Conservation (phyloP, 2,888 invertebrate species). For the Drosophila nr. perissopoda region DNA sequence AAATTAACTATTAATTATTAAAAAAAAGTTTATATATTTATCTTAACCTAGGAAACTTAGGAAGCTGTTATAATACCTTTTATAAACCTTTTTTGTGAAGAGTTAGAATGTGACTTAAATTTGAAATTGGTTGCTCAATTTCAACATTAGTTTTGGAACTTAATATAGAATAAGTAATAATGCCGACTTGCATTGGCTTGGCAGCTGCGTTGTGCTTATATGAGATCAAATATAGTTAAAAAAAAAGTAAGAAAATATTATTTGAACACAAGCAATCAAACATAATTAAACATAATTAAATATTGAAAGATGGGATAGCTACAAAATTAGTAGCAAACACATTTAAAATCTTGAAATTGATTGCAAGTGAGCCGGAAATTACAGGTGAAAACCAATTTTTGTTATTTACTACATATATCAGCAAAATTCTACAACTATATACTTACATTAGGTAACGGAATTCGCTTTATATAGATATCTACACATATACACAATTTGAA, state of each 20-base stretch:
- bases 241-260: background rate
- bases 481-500: background rate
- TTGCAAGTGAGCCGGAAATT: background rate
- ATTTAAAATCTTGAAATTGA: background rate
- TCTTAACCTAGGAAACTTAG: background rate
- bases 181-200: background rate
- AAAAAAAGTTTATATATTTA: background rate
- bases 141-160: background rate
- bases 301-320: background rate
- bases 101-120: background rate
- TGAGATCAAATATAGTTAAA: background rate
- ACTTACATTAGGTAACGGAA: background rate
- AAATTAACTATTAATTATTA: too few species aligned
- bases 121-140: background rate
- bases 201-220: background rate
- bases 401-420: background rate
- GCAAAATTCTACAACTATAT: background rate
- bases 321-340: background rate
- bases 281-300: background rate
- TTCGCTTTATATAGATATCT: background rate
- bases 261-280: background rate
- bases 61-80: background rate
- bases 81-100: background rate
- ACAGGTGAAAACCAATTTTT: background rate
- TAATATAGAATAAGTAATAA: background rate